These are phyloP conservation scores for Macrotrachela quadricornifera DNA, from an alignment of 1,140 invertebrate species.

Conservation along the genomic window DNA sequence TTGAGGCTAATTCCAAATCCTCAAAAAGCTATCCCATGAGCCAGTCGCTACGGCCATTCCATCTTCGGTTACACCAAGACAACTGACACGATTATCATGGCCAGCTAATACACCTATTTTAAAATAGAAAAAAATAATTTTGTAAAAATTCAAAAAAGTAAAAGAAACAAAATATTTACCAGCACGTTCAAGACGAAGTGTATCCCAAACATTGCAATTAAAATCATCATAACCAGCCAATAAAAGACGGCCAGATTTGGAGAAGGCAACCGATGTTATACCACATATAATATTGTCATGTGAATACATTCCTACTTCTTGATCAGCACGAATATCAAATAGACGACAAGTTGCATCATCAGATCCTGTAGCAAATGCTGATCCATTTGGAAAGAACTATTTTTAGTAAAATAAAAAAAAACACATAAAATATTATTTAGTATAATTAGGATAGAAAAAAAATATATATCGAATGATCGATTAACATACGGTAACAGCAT, in stretches of 20 bases:
- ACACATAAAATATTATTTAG: no score
- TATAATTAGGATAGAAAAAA: no score
- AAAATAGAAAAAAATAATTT: slow-evolving; percentile 1
- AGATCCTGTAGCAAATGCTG: slow-evolving; percentile 86
- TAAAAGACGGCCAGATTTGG: slow-evolving; percentile 76
- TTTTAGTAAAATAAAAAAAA: no score
- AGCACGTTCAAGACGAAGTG: slow-evolving; percentile 87
- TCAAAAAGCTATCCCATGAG: slow-evolving; percentile 89
- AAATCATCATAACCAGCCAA: slow-evolving; percentile 94
- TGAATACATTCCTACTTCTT: slow-evolving; percentile 85
- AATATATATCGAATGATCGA: no score
- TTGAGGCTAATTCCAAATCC: slow-evolving; percentile 73
- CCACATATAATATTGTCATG: slow-evolving; percentile 98
- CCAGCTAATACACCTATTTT: slow-evolving; percentile 69
- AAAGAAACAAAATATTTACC: slow-evolving; percentile 39
- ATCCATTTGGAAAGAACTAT: slow-evolving; percentile 78
- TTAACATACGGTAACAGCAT: slow-evolving; percentile 52
- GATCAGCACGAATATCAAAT: slow-evolving; percentile 80
- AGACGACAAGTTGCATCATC: slow-evolving; percentile 91
- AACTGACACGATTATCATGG: slow-evolving; percentile 87
- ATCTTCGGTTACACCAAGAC: slow-evolving; percentile 82
- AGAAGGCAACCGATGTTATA: slow-evolving; percentile 89
- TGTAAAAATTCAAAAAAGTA: no score
- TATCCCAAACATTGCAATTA: slow-evolving; percentile 97
- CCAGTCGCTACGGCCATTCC: slow-evolving; percentile 90